These are phyloP conservation scores for Syngnathus rostellatus DNA, from an alignment of 2,797 vertebrate species.

Conservation along the genomic window DNA sequence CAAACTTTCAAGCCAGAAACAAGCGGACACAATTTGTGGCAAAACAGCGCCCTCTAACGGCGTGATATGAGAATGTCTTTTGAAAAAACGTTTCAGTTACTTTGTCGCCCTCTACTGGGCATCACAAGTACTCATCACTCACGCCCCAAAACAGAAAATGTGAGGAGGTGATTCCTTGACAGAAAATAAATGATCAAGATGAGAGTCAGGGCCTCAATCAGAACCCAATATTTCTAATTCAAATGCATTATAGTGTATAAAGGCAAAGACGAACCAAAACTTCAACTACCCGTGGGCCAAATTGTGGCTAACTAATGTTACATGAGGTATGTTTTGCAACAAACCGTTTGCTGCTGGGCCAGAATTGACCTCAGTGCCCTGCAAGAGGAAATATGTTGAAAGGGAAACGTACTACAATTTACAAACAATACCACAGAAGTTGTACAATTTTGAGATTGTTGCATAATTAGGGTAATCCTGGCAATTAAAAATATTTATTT, in stretches of 20 bases:
- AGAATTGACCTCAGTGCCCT: background rate
- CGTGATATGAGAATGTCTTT: too few species aligned
- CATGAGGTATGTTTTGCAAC: background rate
- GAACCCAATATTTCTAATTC: background rate
- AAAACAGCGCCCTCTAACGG: background rate
- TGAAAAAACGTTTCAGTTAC: background rate
- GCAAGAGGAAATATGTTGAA: conserved; percentile 3
- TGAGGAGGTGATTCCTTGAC: too few species aligned
- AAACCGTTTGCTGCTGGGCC: background rate
- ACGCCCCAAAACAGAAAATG: background rate
- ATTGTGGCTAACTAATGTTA: background rate
- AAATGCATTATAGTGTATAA: background rate
- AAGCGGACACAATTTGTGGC: background rate
- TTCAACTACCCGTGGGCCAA: background rate
- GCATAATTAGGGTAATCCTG: background rate
- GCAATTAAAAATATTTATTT: too few species aligned
- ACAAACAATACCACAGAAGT: background rate
- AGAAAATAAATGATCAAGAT: too few species aligned
- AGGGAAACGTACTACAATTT: background rate
- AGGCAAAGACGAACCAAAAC: background rate
- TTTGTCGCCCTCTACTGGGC: background rate
- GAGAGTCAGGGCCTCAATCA: background rate
- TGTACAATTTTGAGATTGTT: background rate
- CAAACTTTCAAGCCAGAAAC: too few species aligned
- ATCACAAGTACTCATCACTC: background rate